Base-by-base conservation (phyloP, 2,113 vertebrate genomes). In the Corythoichthys intestinalis region DNA sequence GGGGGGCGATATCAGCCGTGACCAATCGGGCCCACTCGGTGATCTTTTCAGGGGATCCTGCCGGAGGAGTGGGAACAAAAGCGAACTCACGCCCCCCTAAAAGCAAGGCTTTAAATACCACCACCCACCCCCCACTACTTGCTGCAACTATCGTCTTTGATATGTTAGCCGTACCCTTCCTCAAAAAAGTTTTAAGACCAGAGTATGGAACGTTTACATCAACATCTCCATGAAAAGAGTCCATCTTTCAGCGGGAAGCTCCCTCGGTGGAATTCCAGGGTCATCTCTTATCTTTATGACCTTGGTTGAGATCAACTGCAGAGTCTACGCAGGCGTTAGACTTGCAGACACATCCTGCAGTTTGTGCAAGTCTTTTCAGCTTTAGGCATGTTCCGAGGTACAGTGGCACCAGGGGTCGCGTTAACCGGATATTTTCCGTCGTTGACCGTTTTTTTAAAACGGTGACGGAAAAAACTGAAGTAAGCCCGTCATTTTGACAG, bases 31-130 rank as follows among this genome's bases (percentile, higher is more conserved):
- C 61, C 61, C 61, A 77, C 88, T 91, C 70, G 80, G 76, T 87
- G 87, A 90, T 91, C 91, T 91, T 92, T 93, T 93, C 90, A 93
- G 84, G 86, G 85, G 86, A 87, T 91, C 87, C 87, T 81, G 83
- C 82, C 73, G 89, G 82, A 89, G 86, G 83, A 74, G 85, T 74
- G 65, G 74, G 87, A 92, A 93, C 91, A 92, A 92, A 92, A 89
- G 85, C 76, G 59, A 71, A 81, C 75, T 75, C 77, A 75, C 80
- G 76, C 44, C 76, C 71, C 50, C 67, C 72, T 7, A 20, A 17
- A 65, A 2, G 70, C 79, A 76, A 66, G 2, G 41, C 60, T 47
- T 63, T n/a, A 63, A 74, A 82, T 77, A 14, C 41, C 61, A 12
- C 70, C 71, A 69, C 80, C 82, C 8, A 65, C 75, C 78, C 75